Conservation (phyloP, 2,888 invertebrate genomes). For the Venusia cambrica region DNA sequence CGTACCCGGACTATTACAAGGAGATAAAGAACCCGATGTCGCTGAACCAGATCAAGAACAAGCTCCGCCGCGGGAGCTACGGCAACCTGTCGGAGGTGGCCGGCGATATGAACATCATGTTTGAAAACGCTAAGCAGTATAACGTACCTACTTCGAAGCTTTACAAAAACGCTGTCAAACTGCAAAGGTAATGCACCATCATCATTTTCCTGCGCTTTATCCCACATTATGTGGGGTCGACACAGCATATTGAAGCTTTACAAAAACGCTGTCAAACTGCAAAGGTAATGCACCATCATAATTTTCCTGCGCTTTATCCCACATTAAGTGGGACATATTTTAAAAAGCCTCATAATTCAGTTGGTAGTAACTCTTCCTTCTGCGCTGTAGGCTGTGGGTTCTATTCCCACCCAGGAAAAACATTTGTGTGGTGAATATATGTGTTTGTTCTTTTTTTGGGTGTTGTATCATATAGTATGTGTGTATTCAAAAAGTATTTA, state of each 20-base stretch:
- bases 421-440: too few species aligned
- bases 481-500: too few species aligned
- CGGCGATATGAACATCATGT: conserved; percentile 96
- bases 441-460: too few species aligned
- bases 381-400: too few species aligned
- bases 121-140: conserved; percentile 96
- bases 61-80: conserved; percentile 90
- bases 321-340: too few species aligned
- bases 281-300: conserved; percentile 70
- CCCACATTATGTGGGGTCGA: too few species aligned
- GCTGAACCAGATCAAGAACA: conserved; percentile 92
- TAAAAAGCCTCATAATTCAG: too few species aligned
- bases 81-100: conserved; percentile 93
- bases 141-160: conserved; percentile 89
- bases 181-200: conserved; percentile 82
- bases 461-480: too few species aligned
- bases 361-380: too few species aligned
- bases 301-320: too few species aligned
- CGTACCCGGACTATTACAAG: conserved; percentile 98
- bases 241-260: conserved; percentile 89
- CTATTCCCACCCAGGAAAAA: too few species aligned
- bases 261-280: conserved; percentile 91
- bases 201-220: conserved; percentile 4
- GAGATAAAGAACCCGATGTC: conserved; percentile 98
- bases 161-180: conserved; percentile 91